phyloP scores from a whole-genome alignment of 2,797 vertebrate species.

The Betta splendens region DNA sequence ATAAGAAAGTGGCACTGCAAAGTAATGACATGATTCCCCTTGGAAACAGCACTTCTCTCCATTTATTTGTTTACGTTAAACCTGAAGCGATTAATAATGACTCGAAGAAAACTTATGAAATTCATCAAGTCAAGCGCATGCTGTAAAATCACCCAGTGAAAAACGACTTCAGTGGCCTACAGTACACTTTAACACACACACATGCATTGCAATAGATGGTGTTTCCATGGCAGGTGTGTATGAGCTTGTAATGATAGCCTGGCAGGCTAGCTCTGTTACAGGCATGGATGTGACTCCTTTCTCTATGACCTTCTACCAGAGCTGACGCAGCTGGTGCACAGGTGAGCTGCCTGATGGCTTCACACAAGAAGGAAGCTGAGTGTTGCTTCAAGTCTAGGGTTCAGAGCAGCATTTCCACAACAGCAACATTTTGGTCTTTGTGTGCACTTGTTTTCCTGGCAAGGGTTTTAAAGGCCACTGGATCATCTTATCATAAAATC shows the following conservation, averaged over 20 bases:
- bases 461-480: too few relatives aligned
- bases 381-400: background rate
- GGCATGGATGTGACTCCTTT: slow-evolving; percentile 27
- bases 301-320: slow-evolving; percentile 14
- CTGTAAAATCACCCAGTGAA: slow-evolving; percentile 14
- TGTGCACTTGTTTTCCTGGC: too few relatives aligned
- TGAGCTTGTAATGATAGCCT: slow-evolving; percentile 38
- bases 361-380: slow-evolving; percentile 1
- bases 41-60: background rate
- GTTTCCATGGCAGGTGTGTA: slow-evolving; percentile 31
- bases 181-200: background rate
- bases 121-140: slow-evolving; percentile 21
- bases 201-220: background rate
- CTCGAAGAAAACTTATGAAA: slow-evolving; percentile 13
- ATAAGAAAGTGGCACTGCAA: background rate
- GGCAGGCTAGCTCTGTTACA: slow-evolving; percentile 43
- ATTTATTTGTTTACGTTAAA: slow-evolving; percentile 27
- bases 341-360: slow-evolving; percentile 14
- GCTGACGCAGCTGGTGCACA: slow-evolving; percentile 27
- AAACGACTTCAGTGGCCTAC: slow-evolving; percentile 16
- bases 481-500: too few relatives aligned
- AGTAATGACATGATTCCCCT: background rate
- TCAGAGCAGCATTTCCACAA: too few relatives aligned
- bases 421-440: too few relatives aligned
- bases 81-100: slow-evolving; percentile 14